These are phyloP conservation scores for Periparus ater DNA, from an alignment of 2,797 vertebrate genomes.

Conservation along the genomic window DNA sequence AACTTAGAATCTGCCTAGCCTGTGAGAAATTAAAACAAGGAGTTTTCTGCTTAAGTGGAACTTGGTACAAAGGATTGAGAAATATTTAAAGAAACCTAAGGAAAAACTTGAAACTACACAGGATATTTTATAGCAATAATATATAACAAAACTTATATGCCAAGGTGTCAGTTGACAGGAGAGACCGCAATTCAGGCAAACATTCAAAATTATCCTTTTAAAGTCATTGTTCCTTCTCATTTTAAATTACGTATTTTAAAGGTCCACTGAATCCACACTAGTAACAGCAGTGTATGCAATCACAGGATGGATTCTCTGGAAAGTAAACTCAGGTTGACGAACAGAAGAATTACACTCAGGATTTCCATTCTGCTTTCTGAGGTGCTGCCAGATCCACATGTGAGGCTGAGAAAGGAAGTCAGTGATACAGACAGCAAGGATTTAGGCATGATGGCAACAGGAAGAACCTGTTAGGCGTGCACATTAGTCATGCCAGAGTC, in stretches of 20 bases:
- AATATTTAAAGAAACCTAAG: not conserved
- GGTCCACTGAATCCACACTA: not conserved
- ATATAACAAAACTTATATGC: not conserved
- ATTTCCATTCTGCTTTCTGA: not conserved
- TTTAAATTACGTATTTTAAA: not conserved
- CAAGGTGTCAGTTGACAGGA: not conserved
- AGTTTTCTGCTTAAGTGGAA: conserved; percentile 3
- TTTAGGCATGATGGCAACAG: conserved; percentile 1
- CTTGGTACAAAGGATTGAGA: not conserved
- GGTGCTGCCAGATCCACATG: not conserved
- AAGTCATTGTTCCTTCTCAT: not conserved
- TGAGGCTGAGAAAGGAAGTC: not conserved
- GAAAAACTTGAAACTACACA: not conserved
- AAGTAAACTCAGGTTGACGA: not conserved
- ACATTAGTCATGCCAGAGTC: not conserved
- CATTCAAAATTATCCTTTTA: not conserved
- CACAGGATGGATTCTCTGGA: not conserved
- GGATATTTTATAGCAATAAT: not conserved
- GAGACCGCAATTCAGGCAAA: not conserved
- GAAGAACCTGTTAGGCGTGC: conserved; percentile 15
- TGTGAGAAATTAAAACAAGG: conserved; percentile 2
- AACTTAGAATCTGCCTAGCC: not conserved
- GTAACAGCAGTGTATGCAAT: not conserved
- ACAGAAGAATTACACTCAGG: not conserved
- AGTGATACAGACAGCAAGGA: not conserved